Base-by-base conservation (phyloP, 2,113 vertebrate genomes). In the Melanotaenia duboulayi region DNA sequence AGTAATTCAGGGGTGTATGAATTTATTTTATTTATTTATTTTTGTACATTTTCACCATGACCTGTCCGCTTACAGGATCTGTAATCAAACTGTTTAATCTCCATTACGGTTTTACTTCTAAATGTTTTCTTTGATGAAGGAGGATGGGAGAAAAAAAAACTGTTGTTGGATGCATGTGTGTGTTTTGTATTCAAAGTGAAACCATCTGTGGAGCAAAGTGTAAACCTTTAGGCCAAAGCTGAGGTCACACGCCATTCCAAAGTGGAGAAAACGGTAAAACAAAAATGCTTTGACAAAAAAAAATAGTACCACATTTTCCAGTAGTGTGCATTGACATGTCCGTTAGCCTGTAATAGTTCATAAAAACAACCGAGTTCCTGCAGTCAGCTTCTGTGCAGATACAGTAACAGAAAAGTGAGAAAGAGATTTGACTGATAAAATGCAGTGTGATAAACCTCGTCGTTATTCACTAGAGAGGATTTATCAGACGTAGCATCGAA, bases 181-280 rank as follows among this genome's bases (percentile, higher is more conserved):
- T 40, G 12, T 13, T 62, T 60, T 54, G 61, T 64, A 23, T 23
- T 44, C 54, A 25, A 14, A 25, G 14, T 16, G 16, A 58, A 20
- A n/a, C 32, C 52, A 58, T 64, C 17, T 58, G 46, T 51, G 12
- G 35, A 12, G 24, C 25, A 65, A 65, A 54, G 39, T 58, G 37
- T 51, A 59, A 60, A 46, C 24, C 23, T 51, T 74, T 0, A 49
- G 22, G 40, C 40, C 23, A 42, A 35, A 51, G 4, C 14, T 49
- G 25, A 14, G 19, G 46, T 13, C 49, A 60, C 10, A 22, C 46
- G 12, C 14, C 40, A 16, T 14, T 3, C 1, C 40, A 42, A 14
- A 42, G 44, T 48, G 44, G 44, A 17, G 19, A 8, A n/a, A 19
- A 14, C 17, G 7, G 44, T 48, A 7, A 48, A 48, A 48, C 2